Conservation (phyloP, 2,888 invertebrate genomes). For the Smittia sp. region DNA sequence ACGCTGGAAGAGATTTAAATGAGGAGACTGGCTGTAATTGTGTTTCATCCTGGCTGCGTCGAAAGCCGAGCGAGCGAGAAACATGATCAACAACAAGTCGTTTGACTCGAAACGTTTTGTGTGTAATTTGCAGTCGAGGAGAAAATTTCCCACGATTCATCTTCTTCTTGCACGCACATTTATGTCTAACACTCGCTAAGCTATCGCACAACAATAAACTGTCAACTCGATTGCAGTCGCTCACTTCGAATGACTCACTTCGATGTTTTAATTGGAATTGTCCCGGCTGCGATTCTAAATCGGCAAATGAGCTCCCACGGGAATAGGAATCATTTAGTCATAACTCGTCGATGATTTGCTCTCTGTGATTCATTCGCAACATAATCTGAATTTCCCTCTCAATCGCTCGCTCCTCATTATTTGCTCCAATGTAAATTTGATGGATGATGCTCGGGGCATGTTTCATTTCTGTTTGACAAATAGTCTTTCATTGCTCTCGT, state of each 20-base stretch:
- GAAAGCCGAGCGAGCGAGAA: not conserved
- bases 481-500: conserved; percentile 27
- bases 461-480: conserved; percentile 34
- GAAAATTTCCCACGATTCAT: conserved; percentile 35
- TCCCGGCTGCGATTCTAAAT: no score
- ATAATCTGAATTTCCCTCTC: not conserved
- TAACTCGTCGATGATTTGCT: conserved; percentile 23
- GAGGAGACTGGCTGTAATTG: conserved; percentile 29
- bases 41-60: not conserved
- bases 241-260: not conserved
- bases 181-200: conserved; percentile 21
- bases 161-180: not conserved
- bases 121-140: conserved; percentile 30
- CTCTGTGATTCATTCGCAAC: conserved; percentile 25
- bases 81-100: not conserved
- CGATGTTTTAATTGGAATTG: conserved; percentile 13
- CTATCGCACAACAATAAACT: not conserved
- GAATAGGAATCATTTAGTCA: conserved; percentile 29
- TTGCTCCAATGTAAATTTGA: conserved; percentile 23
- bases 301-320: conserved; percentile 29
- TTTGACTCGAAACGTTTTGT: conserved; percentile 6
- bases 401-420: conserved; percentile 21
- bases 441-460: conserved; percentile 32
- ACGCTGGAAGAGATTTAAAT: conserved; percentile 29
- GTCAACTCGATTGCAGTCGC: not conserved